Evolutionary conservation across 2,797 vertebrate genomes (phyloP).

Genomic region (Argentina silus): DNA sequence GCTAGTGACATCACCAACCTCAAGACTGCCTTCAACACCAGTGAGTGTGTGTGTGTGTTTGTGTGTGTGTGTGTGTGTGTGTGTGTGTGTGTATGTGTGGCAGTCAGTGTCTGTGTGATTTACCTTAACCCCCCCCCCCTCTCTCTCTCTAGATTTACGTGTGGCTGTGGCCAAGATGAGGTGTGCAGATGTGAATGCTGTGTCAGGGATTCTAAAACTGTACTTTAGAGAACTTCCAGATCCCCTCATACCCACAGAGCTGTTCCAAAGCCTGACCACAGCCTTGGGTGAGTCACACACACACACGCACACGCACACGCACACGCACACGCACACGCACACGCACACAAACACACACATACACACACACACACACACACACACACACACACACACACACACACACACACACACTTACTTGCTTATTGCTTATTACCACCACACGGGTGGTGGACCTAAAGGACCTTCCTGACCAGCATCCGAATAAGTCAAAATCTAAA

Average conservation of each 20-base stretch:
- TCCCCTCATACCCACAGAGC: slow-evolving; percentile 70
- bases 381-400: neutral
- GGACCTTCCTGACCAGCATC: no score
- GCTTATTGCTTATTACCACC: no score
- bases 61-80: no score
- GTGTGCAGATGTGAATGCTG: slow-evolving; percentile 70
- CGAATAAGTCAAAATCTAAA: no score
- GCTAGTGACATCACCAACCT: slow-evolving; percentile 67
- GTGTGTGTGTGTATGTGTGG: no score
- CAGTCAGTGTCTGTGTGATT: neutral
- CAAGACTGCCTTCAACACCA: slow-evolving; percentile 73
- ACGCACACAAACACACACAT: no score
- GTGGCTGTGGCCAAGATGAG: slow-evolving; percentile 75
- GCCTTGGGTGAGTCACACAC: slow-evolving; percentile 60
- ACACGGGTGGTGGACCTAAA: no score
- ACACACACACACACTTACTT: no score
- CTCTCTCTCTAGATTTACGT: slow-evolving; percentile 63
- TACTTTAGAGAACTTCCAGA: slow-evolving; percentile 80
- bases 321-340: no score
- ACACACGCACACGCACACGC: slow-evolving; percentile 5
- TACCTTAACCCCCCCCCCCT: neutral
- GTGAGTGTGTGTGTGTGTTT: no score
- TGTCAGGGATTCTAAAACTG: slow-evolving; percentile 77
- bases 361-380: slow-evolving; percentile 8
- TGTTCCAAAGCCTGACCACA: slow-evolving; percentile 67